Conservation (phyloP, 2,113 vertebrate genomes). For the Dinomys branickii region DNA sequence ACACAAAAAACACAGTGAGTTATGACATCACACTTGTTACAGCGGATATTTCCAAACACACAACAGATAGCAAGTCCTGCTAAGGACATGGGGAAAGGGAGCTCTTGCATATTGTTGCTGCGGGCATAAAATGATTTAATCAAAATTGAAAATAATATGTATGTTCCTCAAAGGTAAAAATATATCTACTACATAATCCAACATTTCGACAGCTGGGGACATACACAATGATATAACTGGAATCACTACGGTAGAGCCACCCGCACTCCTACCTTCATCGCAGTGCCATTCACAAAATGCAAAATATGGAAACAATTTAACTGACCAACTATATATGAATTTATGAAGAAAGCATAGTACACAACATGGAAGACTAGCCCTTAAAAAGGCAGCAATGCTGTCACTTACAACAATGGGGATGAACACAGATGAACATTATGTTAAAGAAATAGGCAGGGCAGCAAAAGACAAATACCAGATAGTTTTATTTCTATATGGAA, state of each 20-base stretch:
- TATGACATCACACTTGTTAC: neutral
- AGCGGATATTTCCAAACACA: neutral
- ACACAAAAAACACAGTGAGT: neutral
- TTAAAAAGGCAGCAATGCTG: neutral
- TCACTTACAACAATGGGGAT: neutral
- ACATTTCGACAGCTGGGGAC: neutral
- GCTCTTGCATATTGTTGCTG: neutral
- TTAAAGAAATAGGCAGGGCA: neutral
- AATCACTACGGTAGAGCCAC: neutral
- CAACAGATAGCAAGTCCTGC: neutral
- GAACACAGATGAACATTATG: neutral
- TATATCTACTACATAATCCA: neutral
- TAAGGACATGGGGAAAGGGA: neutral
- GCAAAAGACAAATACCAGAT: neutral
- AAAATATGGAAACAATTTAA: neutral
- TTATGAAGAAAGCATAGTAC: neutral
- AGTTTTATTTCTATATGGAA: neutral
- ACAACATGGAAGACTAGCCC: neutral
- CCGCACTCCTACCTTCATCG: neutral
- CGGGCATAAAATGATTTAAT: neutral
- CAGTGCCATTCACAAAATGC: neutral
- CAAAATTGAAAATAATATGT: neutral
- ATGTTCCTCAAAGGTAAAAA: neutral
- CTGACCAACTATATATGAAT: neutral
- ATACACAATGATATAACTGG: neutral